Percentiles rank a stretch among this genome's conserved stretches.
These are phyloP conservation scores for Macrotrachela quadricornifera DNA, from an alignment of 1,140 invertebrate genomes.

Conservation along the genomic window DNA sequence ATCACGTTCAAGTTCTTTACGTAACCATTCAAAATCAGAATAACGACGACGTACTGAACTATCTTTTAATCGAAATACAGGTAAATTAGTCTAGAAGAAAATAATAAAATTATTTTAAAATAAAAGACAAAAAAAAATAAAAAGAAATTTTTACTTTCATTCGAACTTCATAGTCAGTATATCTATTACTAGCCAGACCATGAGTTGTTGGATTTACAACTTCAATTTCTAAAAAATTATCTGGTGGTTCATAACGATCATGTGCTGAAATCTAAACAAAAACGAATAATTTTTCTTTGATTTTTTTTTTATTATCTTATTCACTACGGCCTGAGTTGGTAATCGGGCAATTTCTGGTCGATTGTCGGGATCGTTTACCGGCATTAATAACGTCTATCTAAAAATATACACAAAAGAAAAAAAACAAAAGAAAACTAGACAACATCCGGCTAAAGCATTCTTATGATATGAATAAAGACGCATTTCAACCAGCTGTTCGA, in stretches of 20 bases:
- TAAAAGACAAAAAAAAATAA: background rate
- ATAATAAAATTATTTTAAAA: background rate
- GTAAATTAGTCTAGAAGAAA: conserved; percentile 78
- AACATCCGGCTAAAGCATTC: no score
- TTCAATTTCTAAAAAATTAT: conserved; percentile 98
- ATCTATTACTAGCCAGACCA: conserved; percentile 75
- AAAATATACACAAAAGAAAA: no score
- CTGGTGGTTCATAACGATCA: conserved; percentile 58
- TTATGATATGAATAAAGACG: no score
- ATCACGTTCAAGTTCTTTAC: conserved; percentile 92
- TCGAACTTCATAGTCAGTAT: conserved; percentile 96
- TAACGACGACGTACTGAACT: conserved; percentile 87
- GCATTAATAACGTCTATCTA: no score
- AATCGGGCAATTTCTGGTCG: no score
- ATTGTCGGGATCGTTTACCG: no score
- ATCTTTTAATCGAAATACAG: conserved; percentile 98
- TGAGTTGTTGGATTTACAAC: conserved; percentile 93
- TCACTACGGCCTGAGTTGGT: no score
- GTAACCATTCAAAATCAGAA: conserved; percentile 98
- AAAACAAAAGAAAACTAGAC: no score
- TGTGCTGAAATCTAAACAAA: no score
- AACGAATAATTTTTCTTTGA: no score
- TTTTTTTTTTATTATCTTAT: no score
- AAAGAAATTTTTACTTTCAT: conserved; percentile 57
- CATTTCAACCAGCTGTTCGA: no score